These are phyloP conservation scores for Ailuropoda melanoleuca DNA, from an alignment of 2,113 vertebrate species.

Conservation along the genomic window DNA sequence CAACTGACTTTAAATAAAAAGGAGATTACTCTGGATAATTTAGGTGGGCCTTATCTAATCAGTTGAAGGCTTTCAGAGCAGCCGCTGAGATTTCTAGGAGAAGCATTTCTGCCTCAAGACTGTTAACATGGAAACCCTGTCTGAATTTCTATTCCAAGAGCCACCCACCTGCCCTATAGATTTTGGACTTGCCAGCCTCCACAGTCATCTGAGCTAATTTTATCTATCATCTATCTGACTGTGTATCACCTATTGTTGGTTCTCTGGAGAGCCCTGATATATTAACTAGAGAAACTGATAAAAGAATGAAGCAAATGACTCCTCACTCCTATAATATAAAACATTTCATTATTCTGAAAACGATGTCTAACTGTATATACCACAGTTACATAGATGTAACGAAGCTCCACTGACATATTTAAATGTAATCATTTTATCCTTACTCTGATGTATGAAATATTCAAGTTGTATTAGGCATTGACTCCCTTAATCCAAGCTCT, in stretches of 20 bases:
- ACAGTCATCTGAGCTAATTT: not conserved
- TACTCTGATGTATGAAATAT: not conserved
- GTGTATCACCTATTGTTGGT: not conserved
- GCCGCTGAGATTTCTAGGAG: not conserved
- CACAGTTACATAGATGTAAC: not conserved
- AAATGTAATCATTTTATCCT: not conserved
- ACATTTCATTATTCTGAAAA: not conserved
- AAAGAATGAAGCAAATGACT: not conserved
- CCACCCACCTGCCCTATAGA: no score
- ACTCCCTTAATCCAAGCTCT: not conserved
- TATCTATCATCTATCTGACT: not conserved
- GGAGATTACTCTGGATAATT: not conserved
- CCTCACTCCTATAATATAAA: not conserved
- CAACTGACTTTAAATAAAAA: not conserved
- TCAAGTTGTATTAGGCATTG: not conserved
- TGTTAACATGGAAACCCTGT: not conserved
- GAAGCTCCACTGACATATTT: not conserved
- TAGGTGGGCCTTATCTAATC: not conserved
- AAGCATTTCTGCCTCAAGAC: not conserved
- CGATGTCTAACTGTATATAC: not conserved
- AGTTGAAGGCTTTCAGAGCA: not conserved
- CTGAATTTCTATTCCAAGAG: not conserved
- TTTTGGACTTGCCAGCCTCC: not conserved
- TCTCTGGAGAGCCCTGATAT: not conserved
- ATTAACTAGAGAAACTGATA: not conserved